Evolutionary conservation across 2,113 vertebrate genomes (phyloP).

Genomic region (Cricetomys ansorgei): DNA sequence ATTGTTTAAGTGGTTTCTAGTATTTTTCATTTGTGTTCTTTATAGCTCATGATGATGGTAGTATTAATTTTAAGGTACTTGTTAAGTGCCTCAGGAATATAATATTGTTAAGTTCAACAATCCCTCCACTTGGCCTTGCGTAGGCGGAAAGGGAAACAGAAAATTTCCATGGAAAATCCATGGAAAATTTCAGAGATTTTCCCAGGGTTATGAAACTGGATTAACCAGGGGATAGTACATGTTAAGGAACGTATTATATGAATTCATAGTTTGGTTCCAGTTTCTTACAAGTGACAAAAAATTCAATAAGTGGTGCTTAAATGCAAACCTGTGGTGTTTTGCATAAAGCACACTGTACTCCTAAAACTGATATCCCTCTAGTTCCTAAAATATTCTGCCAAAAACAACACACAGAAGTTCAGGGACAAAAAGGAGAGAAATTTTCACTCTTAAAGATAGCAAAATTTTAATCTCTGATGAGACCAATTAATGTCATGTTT

Average conservation of each 20-base stretch:
- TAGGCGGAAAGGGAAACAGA: background rate
- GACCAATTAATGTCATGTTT: background rate
- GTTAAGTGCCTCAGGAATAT: background rate
- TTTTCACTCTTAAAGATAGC: background rate
- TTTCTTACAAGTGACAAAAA: constrained; percentile 37
- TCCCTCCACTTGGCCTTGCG: background rate
- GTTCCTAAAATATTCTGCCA: background rate
- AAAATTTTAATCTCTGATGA: background rate
- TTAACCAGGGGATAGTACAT: background rate
- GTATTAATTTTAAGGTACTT: constrained; percentile 16
- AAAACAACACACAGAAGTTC: background rate
- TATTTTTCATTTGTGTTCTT: background rate
- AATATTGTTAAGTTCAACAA: background rate
- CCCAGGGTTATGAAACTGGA: background rate
- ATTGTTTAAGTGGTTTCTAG: background rate
- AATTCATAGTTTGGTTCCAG: background rate
- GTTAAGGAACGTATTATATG: background rate
- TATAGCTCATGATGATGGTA: constrained; percentile 1
- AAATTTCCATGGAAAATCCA: background rate
- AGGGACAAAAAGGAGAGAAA: background rate
- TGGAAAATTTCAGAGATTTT: background rate
- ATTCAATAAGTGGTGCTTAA: background rate
- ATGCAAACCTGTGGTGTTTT: background rate
- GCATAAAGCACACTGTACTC: background rate
- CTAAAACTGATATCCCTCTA: background rate